Evolutionary conservation across 1,140 invertebrate genomes (phyloP).

Genomic region (Ctenoplectra terminalis): DNA sequence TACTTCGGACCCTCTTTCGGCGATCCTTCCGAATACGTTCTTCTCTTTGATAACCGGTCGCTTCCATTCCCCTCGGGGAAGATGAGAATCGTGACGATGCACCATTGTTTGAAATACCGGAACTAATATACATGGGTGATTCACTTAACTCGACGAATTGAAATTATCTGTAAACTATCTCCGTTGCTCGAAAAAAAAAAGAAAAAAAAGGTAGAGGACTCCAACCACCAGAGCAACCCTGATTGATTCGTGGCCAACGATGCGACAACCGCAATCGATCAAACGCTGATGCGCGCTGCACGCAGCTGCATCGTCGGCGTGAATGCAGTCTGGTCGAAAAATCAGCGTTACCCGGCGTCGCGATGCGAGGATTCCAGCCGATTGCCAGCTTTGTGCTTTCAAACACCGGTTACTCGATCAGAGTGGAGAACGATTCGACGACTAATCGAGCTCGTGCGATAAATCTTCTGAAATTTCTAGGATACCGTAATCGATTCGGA

Average conservation of each 20-base stretch:
- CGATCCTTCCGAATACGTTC: slow-evolving; percentile 23
- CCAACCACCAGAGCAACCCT: not conserved
- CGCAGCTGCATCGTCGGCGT: not conserved
- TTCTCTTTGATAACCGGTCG: slow-evolving; percentile 12
- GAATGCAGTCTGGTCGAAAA: not conserved
- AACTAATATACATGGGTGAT: too few species aligned
- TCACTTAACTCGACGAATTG: too few species aligned
- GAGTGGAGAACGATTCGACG: not conserved
- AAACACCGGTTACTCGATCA: slow-evolving; percentile 9
- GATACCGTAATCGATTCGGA: slow-evolving; percentile 58
- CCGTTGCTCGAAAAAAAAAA: too few species aligned
- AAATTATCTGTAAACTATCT: too few species aligned
- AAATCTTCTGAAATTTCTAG: slow-evolving; percentile 61
- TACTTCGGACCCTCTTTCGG: slow-evolving; percentile 16
- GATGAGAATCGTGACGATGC: slow-evolving; percentile 32
- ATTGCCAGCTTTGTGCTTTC: not conserved
- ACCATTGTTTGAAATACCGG: slow-evolving; percentile 3
- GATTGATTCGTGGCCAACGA: slow-evolving; percentile 35
- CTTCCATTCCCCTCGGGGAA: not conserved
- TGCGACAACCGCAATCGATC: slow-evolving; percentile 37
- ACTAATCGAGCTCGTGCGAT: slow-evolving; percentile 45
- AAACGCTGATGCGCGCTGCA: slow-evolving; percentile 19
- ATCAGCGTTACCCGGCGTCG: not conserved
- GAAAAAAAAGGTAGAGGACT: not conserved
- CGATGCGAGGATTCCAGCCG: not conserved